phyloP scores from a whole-genome alignment of 92 coral and sea anemone genomes.

The Paragorgia papillata region DNA sequence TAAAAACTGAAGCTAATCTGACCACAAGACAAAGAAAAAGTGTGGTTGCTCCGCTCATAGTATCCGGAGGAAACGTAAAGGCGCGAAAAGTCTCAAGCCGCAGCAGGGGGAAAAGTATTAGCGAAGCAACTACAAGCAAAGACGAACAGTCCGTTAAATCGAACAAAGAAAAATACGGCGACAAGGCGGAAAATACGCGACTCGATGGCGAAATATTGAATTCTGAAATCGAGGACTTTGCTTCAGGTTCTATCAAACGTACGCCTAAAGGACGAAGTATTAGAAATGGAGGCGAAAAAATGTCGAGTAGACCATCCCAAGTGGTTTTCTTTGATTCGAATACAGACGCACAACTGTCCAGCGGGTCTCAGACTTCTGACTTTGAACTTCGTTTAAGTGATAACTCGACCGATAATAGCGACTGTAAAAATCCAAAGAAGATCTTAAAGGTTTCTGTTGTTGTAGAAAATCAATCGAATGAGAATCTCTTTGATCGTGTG shows the following conservation, averaged over 20 bases:
- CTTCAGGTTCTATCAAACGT: neutral
- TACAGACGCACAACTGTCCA: constrained; percentile 1
- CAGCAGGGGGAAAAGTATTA: neutral
- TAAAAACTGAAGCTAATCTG: neutral
- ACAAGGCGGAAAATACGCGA: neutral
- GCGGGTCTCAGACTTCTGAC: constrained; percentile 35
- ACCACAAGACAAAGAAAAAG: constrained; percentile 14
- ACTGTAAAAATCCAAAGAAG: constrained; percentile 6
- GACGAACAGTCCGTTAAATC: neutral
- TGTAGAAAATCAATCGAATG: neutral
- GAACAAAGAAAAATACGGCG: neutral
- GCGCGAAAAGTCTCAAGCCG: neutral
- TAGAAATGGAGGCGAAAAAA: neutral
- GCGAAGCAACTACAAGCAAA: constrained; percentile 7
- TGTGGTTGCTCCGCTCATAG: neutral
- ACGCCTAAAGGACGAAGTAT: neutral
- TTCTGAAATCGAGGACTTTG: neutral
- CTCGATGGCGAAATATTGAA: neutral
- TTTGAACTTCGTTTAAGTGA: constrained; percentile 42
- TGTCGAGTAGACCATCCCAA: neutral
- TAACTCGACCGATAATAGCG: constrained; percentile 21
- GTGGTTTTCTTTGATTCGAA: neutral
- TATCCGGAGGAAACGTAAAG: constrained; percentile 2
- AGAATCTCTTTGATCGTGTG: neutral
- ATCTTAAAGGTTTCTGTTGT: neutral